Conservation (phyloP, 2,888 invertebrate species). For the Choreutis nemorana region DNA sequence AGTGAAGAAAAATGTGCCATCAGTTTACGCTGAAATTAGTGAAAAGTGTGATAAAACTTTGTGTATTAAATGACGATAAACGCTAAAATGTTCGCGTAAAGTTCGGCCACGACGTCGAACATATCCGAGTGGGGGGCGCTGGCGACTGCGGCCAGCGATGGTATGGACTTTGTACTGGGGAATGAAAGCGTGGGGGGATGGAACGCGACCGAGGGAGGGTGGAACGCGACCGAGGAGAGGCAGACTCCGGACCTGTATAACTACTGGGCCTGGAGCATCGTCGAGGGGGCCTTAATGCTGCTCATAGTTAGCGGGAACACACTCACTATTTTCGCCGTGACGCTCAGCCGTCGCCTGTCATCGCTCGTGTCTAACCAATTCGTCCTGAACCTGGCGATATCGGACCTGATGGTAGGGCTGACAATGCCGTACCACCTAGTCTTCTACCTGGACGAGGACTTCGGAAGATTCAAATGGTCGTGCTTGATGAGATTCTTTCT, state of each 20-base stretch:
- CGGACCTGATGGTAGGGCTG: constrained; percentile 80
- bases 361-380: constrained; percentile 79
- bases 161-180: constrained; percentile 54
- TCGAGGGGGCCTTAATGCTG: constrained; percentile 71
- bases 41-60: constrained; percentile 24
- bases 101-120: constrained; percentile 53
- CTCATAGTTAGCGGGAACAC: constrained; percentile 77
- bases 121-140: constrained; percentile 47
- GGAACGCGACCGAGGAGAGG: constrained; percentile 6
- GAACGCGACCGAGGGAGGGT: constrained; percentile 36
- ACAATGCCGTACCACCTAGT: constrained; percentile 80
- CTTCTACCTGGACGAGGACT: constrained; percentile 71
- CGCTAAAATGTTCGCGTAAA: constrained; percentile 42
- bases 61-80: constrained; percentile 31
- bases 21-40: constrained; percentile 16
- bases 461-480: constrained; percentile 68
- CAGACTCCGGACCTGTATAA: constrained; percentile 39
- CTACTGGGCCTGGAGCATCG: constrained; percentile 70
- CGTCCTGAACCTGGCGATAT: constrained; percentile 79
- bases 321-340: constrained; percentile 77
- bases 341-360: constrained; percentile 73
- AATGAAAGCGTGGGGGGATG: constrained; percentile 43
- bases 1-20: constrained; percentile 29
- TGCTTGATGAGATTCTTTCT: constrained; percentile 78
- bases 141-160: constrained; percentile 60